Evolutionary conservation across 2,113 vertebrate genomes (phyloP).

Genomic region (Psittacula cyanocephala): DNA sequence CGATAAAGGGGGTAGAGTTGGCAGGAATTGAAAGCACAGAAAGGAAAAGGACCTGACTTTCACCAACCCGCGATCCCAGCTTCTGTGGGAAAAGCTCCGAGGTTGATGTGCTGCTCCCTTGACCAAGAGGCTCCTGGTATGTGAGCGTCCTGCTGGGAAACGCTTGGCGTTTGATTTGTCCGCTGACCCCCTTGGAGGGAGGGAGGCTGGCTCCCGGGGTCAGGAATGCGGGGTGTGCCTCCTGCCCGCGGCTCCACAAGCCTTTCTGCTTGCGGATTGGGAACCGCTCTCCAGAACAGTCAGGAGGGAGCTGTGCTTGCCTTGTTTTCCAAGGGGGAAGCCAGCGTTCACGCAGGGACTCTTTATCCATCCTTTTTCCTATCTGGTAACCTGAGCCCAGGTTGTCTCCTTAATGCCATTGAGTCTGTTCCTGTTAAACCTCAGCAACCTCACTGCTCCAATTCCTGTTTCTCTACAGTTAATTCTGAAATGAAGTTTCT

Average conservation of each 20-base stretch:
- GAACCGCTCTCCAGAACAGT: not conserved
- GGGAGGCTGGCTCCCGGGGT: not conserved
- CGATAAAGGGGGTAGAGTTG: not conserved
- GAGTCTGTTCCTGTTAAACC: not conserved
- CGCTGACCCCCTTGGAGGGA: accelerated
- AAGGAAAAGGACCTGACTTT: not conserved
- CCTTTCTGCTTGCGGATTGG: accelerated
- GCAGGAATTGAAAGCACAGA: not conserved
- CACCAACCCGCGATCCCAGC: not conserved
- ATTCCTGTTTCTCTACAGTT: not conserved
- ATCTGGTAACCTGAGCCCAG: not conserved
- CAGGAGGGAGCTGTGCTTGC: not conserved
- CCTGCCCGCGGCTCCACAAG: accelerated
- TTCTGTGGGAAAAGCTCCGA: not conserved
- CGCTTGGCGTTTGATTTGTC: not conserved
- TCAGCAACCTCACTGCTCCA: not conserved
- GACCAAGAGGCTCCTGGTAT: not conserved
- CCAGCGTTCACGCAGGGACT: accelerated
- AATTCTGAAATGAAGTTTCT: not conserved
- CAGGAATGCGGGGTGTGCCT: not conserved
- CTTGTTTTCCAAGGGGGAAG: not conserved
- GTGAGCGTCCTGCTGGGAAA: not conserved
- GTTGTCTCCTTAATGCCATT: not conserved
- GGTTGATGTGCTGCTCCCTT: not conserved
- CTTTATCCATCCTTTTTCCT: not conserved